A percentile compares a stretch with the other conserved stretches of the same genome.
Conservation (phyloP, 1,140 invertebrate species). For the Eriosoma lanigerum region DNA sequence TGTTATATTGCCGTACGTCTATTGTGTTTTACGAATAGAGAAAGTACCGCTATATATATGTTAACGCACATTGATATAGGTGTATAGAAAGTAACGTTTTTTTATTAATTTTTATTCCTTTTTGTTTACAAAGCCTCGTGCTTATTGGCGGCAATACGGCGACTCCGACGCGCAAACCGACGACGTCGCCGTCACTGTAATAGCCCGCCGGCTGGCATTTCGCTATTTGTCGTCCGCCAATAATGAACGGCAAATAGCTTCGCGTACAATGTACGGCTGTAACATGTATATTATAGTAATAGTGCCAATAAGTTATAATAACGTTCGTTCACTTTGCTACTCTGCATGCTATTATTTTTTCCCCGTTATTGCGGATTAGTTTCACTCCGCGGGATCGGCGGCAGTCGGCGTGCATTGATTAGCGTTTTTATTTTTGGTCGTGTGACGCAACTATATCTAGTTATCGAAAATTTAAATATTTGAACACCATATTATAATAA, state of each 20-base stretch:
- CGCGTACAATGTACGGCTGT: neutral
- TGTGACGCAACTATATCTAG: neutral
- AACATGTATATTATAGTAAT: neutral
- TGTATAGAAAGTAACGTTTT: slow-evolving; percentile 48
- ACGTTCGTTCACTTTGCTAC: neutral
- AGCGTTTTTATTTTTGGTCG: neutral
- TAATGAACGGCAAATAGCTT: neutral
- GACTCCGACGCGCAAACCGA: neutral
- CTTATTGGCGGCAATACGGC: slow-evolving; percentile 35
- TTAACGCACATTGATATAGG: slow-evolving; percentile 19
- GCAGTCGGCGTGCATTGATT: neutral
- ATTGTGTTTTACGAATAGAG: slow-evolving; percentile 44
- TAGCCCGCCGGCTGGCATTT: neutral
- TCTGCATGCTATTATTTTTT: neutral
- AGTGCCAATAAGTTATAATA: neutral
- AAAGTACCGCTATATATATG: slow-evolving; percentile 49
- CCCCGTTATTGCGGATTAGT: slow-evolving; percentile 9
- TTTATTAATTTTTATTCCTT: slow-evolving; percentile 8
- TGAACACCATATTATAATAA: neutral
- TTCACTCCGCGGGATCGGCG: neutral
- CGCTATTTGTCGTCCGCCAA: neutral
- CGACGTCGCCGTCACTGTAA: neutral
- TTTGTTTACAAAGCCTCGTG: slow-evolving; percentile 37
- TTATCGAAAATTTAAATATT: neutral
- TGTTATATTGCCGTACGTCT: slow-evolving; percentile 19